Conservation (phyloP, 2,888 invertebrate species). For the Drosophila antonietae region DNA sequence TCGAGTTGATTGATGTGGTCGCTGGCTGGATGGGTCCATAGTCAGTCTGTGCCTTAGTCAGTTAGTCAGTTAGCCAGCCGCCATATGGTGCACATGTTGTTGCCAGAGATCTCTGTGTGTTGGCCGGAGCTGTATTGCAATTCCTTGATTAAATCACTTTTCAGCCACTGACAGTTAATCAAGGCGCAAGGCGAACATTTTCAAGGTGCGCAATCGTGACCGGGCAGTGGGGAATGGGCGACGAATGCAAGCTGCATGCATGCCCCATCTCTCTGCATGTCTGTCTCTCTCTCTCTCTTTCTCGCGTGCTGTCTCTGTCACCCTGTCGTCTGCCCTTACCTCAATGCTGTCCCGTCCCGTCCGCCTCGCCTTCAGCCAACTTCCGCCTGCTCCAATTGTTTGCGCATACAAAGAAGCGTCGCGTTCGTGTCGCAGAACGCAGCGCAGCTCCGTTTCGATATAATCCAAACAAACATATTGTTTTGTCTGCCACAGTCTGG, state of each 20-base stretch:
- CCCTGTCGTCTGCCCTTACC: conserved; percentile 14
- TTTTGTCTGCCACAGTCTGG: conserved; percentile 77
- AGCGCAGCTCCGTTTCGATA: conserved; percentile 51
- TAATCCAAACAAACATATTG: conserved; percentile 81
- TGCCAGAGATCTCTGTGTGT: conserved; percentile 13
- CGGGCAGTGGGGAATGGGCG: conserved; percentile 17
- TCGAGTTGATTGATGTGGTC: conserved; percentile 82
- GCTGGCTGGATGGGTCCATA: conserved; percentile 32
- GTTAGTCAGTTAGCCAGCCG: conserved; percentile 50
- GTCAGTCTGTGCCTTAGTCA: conserved; percentile 23
- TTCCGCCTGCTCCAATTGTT: conserved; percentile 81
- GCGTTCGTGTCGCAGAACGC: conserved; percentile 52
- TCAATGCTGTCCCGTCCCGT: conserved; percentile 14
- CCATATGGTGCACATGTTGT: conserved; percentile 72
- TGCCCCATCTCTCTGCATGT: neutral
- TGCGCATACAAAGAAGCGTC: conserved; percentile 77
- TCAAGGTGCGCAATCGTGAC: conserved; percentile 72
- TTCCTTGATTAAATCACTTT: conserved; percentile 79
- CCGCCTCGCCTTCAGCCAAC: conserved; percentile 62
- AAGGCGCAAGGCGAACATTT: conserved; percentile 63
- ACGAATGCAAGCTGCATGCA: conserved; percentile 15
- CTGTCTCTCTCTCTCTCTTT: neutral
- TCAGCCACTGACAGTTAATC: conserved; percentile 80
- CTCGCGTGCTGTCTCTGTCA: neutral
- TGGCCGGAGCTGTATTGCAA: conserved; percentile 26